Evolutionary conservation across 2,797 vertebrate genomes (phyloP).

Genomic region (Lacerta agilis): DNA sequence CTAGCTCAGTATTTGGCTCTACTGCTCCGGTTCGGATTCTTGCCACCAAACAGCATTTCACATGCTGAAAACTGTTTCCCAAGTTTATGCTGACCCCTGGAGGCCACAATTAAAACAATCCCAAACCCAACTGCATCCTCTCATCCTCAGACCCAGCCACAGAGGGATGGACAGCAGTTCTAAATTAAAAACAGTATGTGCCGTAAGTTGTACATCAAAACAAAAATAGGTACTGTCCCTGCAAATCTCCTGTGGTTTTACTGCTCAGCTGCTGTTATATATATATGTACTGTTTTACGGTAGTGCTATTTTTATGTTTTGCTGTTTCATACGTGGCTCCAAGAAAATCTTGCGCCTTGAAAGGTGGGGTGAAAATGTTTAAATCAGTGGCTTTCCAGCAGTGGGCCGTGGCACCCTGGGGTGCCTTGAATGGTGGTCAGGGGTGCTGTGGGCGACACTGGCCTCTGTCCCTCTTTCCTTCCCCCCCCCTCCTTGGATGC

Average conservation of each 20-base stretch:
- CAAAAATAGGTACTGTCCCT: background rate
- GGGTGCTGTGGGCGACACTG: too few species aligned
- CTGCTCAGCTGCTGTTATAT: background rate
- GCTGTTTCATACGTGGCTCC: background rate
- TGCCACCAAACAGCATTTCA: background rate
- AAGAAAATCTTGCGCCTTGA: background rate
- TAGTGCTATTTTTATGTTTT: background rate
- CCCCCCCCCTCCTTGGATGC: too few species aligned
- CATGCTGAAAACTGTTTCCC: accelerated
- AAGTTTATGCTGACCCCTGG: conserved; percentile 25
- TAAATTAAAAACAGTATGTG: background rate
- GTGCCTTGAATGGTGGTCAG: too few species aligned
- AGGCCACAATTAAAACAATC: conserved; percentile 14
- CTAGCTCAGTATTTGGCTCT: background rate
- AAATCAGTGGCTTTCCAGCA: too few species aligned
- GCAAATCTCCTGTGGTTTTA: background rate
- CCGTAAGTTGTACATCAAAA: background rate
- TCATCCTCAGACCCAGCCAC: background rate
- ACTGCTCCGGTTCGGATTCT: background rate
- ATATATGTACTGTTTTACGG: background rate
- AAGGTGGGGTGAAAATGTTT: too few species aligned
- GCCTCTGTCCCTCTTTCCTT: too few species aligned
- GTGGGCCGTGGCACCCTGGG: too few species aligned
- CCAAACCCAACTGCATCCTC: background rate
- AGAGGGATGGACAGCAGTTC: background rate